Conservation (phyloP, 2,113 vertebrate genomes). For the Cryptomyrus ogoouensis region DNA sequence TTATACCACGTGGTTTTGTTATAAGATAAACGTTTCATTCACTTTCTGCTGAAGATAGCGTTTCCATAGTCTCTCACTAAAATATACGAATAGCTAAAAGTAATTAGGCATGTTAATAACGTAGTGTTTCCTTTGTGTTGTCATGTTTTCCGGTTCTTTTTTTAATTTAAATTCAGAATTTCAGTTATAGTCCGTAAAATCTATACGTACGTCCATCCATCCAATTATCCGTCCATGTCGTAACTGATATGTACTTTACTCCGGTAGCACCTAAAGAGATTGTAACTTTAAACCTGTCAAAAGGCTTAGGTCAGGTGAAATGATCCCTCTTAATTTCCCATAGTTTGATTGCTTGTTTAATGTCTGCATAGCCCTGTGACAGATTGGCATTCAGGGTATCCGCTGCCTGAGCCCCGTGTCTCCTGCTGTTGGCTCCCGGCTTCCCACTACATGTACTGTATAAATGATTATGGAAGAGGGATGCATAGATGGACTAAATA, state of each 20-base stretch:
- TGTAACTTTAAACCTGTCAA: not conserved
- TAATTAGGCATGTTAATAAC: not conserved
- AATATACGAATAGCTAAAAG: not conserved
- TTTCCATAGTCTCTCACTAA: not conserved
- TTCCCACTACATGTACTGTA: not conserved
- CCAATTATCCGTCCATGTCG: not conserved
- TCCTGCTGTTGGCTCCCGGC: not conserved
- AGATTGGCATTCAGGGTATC: not conserved
- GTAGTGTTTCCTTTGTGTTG: not conserved
- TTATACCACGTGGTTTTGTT: not conserved
- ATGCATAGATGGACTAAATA: not conserved
- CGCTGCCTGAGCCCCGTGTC: not conserved
- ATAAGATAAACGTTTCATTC: not conserved
- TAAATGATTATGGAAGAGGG: not conserved
- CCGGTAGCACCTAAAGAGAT: not conserved
- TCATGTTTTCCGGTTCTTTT: not conserved
- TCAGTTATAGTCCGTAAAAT: not conserved
- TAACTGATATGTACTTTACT: not conserved
- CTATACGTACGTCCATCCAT: not conserved
- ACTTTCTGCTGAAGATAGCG: not conserved
- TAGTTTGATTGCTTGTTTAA: not conserved
- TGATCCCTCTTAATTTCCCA: not conserved
- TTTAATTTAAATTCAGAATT: not conserved
- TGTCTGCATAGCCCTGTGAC: not conserved
- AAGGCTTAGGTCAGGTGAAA: not conserved